These are phyloP conservation scores for Melanotaenia boesemani DNA, from an alignment of 2,797 vertebrate species.

Conservation along the genomic window DNA sequence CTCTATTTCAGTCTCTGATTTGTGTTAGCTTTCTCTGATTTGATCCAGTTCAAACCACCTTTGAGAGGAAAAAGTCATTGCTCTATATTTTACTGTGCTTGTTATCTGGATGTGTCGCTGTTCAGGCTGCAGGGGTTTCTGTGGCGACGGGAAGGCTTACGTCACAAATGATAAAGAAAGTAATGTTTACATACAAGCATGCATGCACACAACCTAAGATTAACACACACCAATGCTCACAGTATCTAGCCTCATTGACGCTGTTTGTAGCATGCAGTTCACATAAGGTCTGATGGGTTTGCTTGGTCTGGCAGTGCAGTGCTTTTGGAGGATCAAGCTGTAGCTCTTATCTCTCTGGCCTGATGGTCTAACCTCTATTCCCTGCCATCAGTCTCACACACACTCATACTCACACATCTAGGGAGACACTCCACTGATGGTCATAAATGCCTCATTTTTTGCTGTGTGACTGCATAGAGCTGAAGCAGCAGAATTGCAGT, in stretches of 20 bases:
- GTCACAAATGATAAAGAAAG: slow-evolving; percentile 11
- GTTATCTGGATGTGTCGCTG: slow-evolving; percentile 12
- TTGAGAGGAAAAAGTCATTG: slow-evolving; percentile 9
- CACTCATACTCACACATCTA: slow-evolving; percentile 5
- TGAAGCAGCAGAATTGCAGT: slow-evolving; percentile 42
- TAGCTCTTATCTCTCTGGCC: slow-evolving; percentile 65
- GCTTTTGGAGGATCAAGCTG: slow-evolving; percentile 61
- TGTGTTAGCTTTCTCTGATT: background rate
- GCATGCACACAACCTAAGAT: background rate
- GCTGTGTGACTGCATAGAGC: slow-evolving; percentile 39
- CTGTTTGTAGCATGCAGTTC: slow-evolving; percentile 30
- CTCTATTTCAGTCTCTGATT: background rate
- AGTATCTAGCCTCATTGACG: slow-evolving; percentile 22
- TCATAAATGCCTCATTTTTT: slow-evolving; percentile 41
- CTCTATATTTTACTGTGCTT: slow-evolving; percentile 11
- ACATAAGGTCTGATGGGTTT: slow-evolving; percentile 42
- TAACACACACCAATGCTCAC: slow-evolving; percentile 1
- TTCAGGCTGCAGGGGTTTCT: slow-evolving; percentile 5
- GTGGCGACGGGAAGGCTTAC: background rate
- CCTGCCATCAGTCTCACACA: slow-evolving; percentile 39
- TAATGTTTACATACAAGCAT: slow-evolving; percentile 4
- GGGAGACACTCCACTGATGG: slow-evolving; percentile 16
- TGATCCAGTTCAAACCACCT: slow-evolving; percentile 25
- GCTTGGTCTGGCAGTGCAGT: slow-evolving; percentile 35
- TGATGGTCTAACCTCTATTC: slow-evolving; percentile 56